Percentiles rank a stretch among this genome's conserved stretches.
Conservation (phyloP, 2,113 vertebrate genomes). For the Parus major region DNA sequence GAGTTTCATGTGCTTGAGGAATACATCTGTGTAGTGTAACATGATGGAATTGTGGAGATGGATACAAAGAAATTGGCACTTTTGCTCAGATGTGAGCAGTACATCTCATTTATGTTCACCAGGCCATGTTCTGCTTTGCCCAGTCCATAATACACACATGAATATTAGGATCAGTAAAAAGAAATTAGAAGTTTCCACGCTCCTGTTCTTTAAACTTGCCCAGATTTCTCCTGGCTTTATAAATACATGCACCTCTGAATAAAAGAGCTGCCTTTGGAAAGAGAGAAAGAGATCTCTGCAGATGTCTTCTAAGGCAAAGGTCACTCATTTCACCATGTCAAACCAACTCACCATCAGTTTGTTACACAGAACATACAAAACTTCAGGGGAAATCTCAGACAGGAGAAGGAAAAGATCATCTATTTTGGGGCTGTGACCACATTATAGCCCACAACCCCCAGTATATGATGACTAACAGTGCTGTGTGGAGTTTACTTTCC, state of each 20-base stretch:
- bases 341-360: background rate
- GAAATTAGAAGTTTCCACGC: background rate
- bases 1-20: background rate
- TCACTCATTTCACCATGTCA: background rate
- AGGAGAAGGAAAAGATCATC: background rate
- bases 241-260: background rate
- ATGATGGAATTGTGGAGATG: background rate
- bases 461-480: background rate
- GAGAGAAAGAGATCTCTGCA: background rate
- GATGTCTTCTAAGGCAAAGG: background rate
- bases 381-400: background rate
- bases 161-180: background rate
- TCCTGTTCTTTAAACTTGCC: background rate
- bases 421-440: background rate
- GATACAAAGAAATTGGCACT: background rate
- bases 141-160: background rate
- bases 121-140: background rate
- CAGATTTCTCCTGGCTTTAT: background rate
- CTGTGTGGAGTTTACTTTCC: background rate
- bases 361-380: background rate
- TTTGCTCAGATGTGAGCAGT: background rate
- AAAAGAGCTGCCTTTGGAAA: background rate
- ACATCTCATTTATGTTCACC: background rate
- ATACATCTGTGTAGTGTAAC: accelerated
- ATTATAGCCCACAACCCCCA: background rate